A percentile compares a stretch with the other conserved stretches of the same genome.
These are phyloP conservation scores for Alces alces DNA, from an alignment of 2,113 vertebrate species.

Conservation along the genomic window DNA sequence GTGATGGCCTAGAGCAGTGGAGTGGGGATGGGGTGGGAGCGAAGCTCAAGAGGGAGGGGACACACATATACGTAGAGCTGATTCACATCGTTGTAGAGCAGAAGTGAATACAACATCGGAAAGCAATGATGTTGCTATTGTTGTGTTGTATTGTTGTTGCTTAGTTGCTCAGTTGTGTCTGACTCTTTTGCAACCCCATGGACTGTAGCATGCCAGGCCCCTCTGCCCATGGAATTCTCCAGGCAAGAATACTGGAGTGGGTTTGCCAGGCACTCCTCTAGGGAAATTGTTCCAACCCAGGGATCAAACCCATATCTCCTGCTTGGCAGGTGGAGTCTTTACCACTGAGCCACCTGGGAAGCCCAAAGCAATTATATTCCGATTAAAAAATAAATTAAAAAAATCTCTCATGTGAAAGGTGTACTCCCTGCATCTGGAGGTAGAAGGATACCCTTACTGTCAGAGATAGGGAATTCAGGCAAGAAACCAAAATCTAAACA, in stretches of 20 bases:
- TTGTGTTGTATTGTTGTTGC: neutral
- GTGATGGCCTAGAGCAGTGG: neutral
- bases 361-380: neutral
- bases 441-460: neutral
- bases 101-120: neutral
- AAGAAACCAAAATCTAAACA: neutral
- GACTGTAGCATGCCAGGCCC: neutral
- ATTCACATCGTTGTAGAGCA: neutral
- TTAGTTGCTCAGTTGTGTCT: neutral
- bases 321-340: neutral
- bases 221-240: neutral
- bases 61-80: neutral
- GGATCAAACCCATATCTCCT: neutral
- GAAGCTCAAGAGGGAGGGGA: neutral
- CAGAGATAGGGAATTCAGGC: neutral
- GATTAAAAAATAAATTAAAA: neutral
- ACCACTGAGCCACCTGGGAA: neutral
- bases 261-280: neutral
- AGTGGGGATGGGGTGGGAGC: neutral
- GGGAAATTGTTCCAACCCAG: neutral
- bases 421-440: neutral
- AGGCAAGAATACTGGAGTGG: neutral
- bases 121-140: neutral
- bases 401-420: neutral
- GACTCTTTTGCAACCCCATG: neutral